Conservation (phyloP, 2,888 invertebrate species). For the Doris montereyensis region DNA sequence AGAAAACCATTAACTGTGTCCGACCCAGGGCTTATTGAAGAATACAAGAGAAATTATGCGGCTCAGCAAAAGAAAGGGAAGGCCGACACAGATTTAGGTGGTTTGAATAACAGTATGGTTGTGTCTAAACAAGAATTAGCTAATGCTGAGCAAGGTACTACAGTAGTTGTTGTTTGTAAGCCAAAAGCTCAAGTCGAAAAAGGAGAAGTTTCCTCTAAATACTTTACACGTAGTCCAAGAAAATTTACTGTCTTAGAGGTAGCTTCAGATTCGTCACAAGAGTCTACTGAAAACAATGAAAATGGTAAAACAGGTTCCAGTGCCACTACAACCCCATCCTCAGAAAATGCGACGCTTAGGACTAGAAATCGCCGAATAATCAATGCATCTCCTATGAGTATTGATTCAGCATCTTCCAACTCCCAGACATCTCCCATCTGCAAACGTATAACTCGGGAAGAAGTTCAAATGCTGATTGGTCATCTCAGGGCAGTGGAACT, state of each 20-base stretch:
- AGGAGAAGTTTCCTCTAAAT: slow-evolving; percentile 54
- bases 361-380: too few species aligned
- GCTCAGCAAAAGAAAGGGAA: slow-evolving; percentile 41
- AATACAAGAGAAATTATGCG: slow-evolving; percentile 47
- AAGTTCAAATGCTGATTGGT: neutral
- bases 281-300: slow-evolving; percentile 10
- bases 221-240: slow-evolving; percentile 46
- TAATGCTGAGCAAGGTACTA: slow-evolving; percentile 60
- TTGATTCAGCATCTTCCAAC: too few species aligned
- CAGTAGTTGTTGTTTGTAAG: slow-evolving; percentile 63
- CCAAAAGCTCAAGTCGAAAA: slow-evolving; percentile 56
- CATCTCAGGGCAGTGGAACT: neutral
- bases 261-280: slow-evolving; percentile 26
- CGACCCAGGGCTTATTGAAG: slow-evolving; percentile 45
- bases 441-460: neutral
- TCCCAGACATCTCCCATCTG: too few species aligned
- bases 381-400: too few species aligned
- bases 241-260: slow-evolving; percentile 44
- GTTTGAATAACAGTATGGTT: slow-evolving; percentile 46
- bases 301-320: slow-evolving; percentile 3
- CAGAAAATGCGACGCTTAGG: too few species aligned
- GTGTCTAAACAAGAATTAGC: slow-evolving; percentile 49
- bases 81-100: slow-evolving; percentile 37
- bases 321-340: slow-evolving; percentile 1
- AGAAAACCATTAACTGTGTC: slow-evolving; percentile 43